A percentile compares a stretch with the other conserved stretches of the same genome.
Conservation (phyloP, 2,888 invertebrate genomes). For the Polyploca ridens region DNA sequence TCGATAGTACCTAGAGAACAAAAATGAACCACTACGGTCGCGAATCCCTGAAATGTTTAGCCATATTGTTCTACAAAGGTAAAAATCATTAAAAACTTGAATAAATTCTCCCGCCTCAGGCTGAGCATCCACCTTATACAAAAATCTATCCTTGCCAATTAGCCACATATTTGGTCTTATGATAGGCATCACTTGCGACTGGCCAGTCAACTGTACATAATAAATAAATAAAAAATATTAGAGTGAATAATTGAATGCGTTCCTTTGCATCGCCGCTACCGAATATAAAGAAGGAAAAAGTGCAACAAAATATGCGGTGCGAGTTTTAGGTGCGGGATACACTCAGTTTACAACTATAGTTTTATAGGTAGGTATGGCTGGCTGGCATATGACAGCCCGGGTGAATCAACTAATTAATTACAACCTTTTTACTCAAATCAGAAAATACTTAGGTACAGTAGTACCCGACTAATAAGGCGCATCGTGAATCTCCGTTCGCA, state of each 20-base stretch:
- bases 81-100: too few relatives aligned
- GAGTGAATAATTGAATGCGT: conserved; percentile 66
- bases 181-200: conserved; percentile 61
- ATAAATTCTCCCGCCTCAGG: background rate
- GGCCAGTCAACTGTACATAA: conserved; percentile 33
- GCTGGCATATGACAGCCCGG: too few relatives aligned
- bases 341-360: conserved; percentile 32
- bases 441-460: too few relatives aligned
- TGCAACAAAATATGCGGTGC: conserved; percentile 43
- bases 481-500: too few relatives aligned
- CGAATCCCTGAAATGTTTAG: too few relatives aligned
- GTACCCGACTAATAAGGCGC: too few relatives aligned
- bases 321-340: conserved; percentile 35
- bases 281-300: conserved; percentile 62
- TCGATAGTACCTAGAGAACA: too few relatives aligned
- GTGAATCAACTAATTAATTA: too few relatives aligned
- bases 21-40: too few relatives aligned
- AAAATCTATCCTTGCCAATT: conserved; percentile 37
- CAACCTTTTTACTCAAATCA: too few relatives aligned
- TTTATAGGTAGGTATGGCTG: too few relatives aligned
- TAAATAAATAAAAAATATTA: conserved; percentile 51
- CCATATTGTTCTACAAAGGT: too few relatives aligned
- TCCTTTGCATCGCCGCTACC: conserved; percentile 71
- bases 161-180: conserved; percentile 49
- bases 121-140: background rate